Evolutionary conservation across 2,888 invertebrate species (phyloP).

Genomic region (Oscheius sp.): DNA sequence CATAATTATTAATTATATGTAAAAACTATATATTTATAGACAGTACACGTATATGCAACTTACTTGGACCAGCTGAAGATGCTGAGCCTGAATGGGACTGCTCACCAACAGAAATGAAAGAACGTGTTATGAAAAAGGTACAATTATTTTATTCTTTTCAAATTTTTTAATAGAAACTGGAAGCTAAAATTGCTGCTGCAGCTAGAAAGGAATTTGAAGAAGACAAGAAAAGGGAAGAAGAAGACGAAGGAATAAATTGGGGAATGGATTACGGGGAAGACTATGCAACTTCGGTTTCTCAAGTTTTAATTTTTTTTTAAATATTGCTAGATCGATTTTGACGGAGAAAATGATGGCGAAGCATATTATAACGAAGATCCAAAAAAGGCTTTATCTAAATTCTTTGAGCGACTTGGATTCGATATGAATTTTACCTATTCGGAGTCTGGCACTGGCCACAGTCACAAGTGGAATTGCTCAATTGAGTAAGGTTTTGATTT

Average conservation of each 20-base stretch:
- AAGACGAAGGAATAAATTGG: slow-evolving; percentile 82
- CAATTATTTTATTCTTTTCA: too few species aligned
- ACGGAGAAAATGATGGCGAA: slow-evolving; percentile 76
- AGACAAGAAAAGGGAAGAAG: slow-evolving; percentile 70
- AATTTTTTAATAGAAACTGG: slow-evolving; percentile 34
- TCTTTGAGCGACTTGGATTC: slow-evolving; percentile 89
- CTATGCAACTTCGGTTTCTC: slow-evolving; percentile 7
- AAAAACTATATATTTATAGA: slow-evolving; percentile 25
- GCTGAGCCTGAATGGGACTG: slow-evolving; percentile 85
- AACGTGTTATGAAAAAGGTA: slow-evolving; percentile 60
- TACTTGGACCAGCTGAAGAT: slow-evolving; percentile 84
- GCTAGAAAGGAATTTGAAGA: slow-evolving; percentile 37
- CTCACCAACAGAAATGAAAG: slow-evolving; percentile 73
- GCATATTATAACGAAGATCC: slow-evolving; percentile 91
- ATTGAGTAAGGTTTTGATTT: slow-evolving; percentile 72
- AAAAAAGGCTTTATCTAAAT: slow-evolving; percentile 89
- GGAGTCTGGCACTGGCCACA: slow-evolving; percentile 84
- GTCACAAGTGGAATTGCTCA: slow-evolving; percentile 82
- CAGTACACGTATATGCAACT: slow-evolving; percentile 49
- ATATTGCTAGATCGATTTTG: slow-evolving; percentile 36
- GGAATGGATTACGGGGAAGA: slow-evolving; percentile 79
- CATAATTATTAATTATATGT: not conserved
- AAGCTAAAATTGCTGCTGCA: slow-evolving; percentile 49
- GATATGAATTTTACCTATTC: slow-evolving; percentile 80
- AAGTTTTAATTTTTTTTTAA: not conserved